These are phyloP conservation scores for Thereuonema tuberculata DNA, from an alignment of 1,140 invertebrate genomes.

Conservation along the genomic window DNA sequence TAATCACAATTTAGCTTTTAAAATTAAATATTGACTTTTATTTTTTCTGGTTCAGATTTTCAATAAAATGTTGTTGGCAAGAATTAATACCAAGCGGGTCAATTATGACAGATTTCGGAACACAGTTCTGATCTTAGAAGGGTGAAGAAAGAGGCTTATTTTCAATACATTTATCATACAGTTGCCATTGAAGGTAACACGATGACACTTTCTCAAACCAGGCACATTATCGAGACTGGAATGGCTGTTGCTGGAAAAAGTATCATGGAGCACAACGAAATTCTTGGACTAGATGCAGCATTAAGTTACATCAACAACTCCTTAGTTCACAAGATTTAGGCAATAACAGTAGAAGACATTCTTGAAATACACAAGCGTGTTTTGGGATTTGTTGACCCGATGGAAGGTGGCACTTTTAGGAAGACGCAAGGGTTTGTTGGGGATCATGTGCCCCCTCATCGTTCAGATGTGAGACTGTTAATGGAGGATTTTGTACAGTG, in stretches of 20 bases:
- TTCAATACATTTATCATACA: slow-evolving; percentile 90
- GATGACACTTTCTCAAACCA: slow-evolving; percentile 82
- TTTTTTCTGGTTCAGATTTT: too few relatives aligned
- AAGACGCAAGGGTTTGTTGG: slow-evolving; percentile 70
- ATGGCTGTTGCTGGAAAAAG: slow-evolving; percentile 87
- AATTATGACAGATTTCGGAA: slow-evolving; percentile 56
- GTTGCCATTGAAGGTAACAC: slow-evolving; percentile 97
- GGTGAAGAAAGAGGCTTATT: slow-evolving; percentile 87
- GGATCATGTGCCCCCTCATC: slow-evolving; percentile 72
- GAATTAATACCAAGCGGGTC: too few relatives aligned
- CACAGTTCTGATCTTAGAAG: slow-evolving; percentile 59
- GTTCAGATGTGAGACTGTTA: slow-evolving; percentile 57
- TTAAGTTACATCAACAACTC: slow-evolving; percentile 92
- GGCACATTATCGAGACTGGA: slow-evolving; percentile 82
- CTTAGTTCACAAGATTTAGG: slow-evolving; percentile 50
- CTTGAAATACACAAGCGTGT: slow-evolving; percentile 85
- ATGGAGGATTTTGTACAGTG: slow-evolving; percentile 81
- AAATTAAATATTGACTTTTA: too few relatives aligned
- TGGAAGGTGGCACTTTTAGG: slow-evolving; percentile 35
- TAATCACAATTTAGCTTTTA: too few relatives aligned
- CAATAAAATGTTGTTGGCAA: too few relatives aligned
- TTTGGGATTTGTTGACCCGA: slow-evolving; percentile 49
- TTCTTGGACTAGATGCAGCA: slow-evolving; percentile 81
- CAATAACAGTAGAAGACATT: slow-evolving; percentile 68
- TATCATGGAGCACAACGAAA: slow-evolving; percentile 93